A percentile compares a stretch with the other conserved stretches of the same genome.
These are phyloP conservation scores for Psilopsiagon aymara DNA, from an alignment of 2,113 vertebrate genomes.

Conservation along the genomic window DNA sequence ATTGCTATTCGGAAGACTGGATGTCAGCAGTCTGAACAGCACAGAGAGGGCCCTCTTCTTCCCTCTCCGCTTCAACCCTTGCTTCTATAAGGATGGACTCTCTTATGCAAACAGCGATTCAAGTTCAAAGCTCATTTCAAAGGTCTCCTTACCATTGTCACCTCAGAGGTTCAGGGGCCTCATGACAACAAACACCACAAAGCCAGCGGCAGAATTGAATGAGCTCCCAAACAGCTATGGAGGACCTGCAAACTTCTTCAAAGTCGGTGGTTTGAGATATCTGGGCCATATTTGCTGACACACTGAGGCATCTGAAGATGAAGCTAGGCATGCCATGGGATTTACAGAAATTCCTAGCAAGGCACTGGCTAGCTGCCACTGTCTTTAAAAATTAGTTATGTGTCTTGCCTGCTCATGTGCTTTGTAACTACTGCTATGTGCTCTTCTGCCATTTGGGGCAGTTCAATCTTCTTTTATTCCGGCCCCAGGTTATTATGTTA, in stretches of 20 bases:
- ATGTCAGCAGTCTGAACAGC: neutral
- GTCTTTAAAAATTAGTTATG: neutral
- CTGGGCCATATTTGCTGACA: neutral
- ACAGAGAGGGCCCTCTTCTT: neutral
- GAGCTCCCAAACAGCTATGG: neutral
- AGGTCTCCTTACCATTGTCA: neutral
- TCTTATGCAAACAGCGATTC: neutral
- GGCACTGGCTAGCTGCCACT: neutral
- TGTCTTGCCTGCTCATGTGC: neutral
- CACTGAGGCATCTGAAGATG: neutral
- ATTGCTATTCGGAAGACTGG: neutral
- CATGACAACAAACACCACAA: fast-evolving
- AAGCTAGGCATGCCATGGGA: neutral
- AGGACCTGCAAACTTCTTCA: neutral
- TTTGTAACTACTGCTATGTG: neutral
- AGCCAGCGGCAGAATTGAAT: fast-evolving
- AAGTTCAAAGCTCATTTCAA: neutral
- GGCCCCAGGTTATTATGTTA: neutral
- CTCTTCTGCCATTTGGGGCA: neutral
- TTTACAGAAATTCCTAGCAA: neutral
- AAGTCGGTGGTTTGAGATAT: neutral
- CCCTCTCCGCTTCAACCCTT: neutral
- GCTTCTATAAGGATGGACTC: neutral
- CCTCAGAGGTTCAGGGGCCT: neutral
- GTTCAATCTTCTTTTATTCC: neutral